Evolutionary conservation across 2,113 vertebrate genomes (phyloP).

Genomic region (Notechis scutatus): DNA sequence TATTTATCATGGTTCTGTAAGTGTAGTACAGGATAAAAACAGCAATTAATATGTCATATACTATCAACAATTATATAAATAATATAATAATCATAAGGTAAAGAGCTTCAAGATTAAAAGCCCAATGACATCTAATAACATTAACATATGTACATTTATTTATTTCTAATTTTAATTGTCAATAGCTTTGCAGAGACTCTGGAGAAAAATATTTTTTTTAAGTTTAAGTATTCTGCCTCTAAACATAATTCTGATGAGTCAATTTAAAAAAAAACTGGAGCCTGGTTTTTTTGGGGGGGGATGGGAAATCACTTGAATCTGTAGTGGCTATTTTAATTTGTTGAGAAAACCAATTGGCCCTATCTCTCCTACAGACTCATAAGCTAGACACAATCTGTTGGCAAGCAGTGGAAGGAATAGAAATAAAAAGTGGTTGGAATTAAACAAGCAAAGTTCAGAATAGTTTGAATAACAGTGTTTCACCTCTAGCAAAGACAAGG

Average conservation of each 20-base stretch:
- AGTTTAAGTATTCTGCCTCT: background rate
- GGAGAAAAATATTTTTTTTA: background rate
- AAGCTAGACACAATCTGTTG: background rate
- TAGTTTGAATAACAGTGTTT: conserved; percentile 12
- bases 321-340: background rate
- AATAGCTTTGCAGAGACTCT: background rate
- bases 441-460: background rate
- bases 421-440: background rate
- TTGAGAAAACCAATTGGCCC: background rate
- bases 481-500: conserved; percentile 17
- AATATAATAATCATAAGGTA: background rate
- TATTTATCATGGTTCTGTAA: background rate
- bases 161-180: background rate
- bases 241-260: background rate
- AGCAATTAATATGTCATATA: background rate
- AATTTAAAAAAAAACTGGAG: background rate
- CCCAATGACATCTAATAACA: background rate
- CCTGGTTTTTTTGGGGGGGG: background rate
- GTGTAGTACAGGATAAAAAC: background rate
- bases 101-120: background rate
- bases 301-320: background rate
- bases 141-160: background rate
- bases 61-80: background rate
- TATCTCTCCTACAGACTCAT: background rate
- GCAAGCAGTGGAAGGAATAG: background rate